phyloP scores from a whole-genome alignment of 2,113 vertebrate genomes.

The Myotis yumanensis region DNA sequence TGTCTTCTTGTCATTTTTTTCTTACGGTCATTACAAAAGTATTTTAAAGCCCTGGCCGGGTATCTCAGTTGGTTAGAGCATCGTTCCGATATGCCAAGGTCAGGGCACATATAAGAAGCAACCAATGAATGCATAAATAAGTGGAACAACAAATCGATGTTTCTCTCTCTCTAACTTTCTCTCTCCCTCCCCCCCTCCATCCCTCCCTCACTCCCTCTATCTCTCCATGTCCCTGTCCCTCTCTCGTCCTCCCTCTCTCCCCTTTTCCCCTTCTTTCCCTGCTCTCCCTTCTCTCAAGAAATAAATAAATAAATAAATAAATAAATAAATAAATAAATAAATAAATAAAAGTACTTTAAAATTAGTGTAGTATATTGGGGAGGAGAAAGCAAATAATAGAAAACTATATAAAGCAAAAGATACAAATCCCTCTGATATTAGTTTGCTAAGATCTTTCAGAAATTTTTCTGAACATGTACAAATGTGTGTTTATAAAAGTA shows the following conservation, averaged over 20 bases:
- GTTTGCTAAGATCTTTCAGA: not conserved
- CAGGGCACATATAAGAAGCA: not conserved
- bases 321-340: too few relatives aligned
- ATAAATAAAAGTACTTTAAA: not conserved
- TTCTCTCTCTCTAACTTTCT: not conserved
- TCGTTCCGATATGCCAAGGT: not conserved
- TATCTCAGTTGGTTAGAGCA: not conserved
- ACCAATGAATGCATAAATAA: not conserved
- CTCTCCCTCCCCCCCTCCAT: too few relatives aligned
- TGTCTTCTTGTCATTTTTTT: not conserved
- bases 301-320: too few relatives aligned
- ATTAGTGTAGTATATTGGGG: not conserved
- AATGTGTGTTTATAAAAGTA: conserved; percentile 1
- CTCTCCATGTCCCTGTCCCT: too few relatives aligned
- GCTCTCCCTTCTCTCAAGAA: too few relatives aligned
- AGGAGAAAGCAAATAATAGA: not conserved
- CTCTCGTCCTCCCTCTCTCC: too few relatives aligned
- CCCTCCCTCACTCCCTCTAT: too few relatives aligned
- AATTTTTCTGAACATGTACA: conserved; percentile 1
- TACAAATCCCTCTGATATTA: not conserved
- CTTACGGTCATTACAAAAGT: not conserved
- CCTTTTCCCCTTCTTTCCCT: too few relatives aligned
- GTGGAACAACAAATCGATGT: not conserved
- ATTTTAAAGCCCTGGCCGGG: not conserved
- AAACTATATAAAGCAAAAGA: not conserved